A percentile compares a stretch with the other conserved stretches of the same genome.
phyloP scores from a whole-genome alignment of 2,113 vertebrate species.

The Dipodomys merriami region DNA sequence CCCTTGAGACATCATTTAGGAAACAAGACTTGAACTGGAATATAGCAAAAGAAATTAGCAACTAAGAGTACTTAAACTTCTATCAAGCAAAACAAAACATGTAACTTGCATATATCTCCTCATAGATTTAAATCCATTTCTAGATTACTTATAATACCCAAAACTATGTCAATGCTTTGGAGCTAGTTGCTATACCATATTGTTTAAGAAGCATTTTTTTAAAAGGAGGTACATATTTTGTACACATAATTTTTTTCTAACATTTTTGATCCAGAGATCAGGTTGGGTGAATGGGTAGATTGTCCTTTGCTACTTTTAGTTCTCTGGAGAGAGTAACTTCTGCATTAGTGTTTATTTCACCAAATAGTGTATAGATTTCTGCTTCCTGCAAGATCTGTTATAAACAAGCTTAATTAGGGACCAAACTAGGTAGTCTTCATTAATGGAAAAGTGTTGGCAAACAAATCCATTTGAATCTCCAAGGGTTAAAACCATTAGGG shows the following conservation, averaged over 20 bases:
- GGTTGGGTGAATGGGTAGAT: background rate
- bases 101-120: background rate
- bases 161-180: background rate
- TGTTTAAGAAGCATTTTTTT: background rate
- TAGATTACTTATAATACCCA: background rate
- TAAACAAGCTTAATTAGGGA: conserved; percentile 71
- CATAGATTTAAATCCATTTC: background rate
- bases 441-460: conserved; percentile 66
- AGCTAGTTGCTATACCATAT: background rate
- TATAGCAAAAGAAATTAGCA: too few relatives aligned
- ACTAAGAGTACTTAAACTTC: too few relatives aligned
- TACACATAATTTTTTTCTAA: background rate
- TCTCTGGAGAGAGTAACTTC: conserved; percentile 45
- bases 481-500: conserved; percentile 68
- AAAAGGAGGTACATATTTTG: background rate
- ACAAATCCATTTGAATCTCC: conserved; percentile 68
- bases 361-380: conserved; percentile 35
- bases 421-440: conserved; percentile 67
- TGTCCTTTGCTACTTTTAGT: conserved; percentile 36
- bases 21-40: too few relatives aligned
- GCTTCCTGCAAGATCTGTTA: conserved; percentile 59
- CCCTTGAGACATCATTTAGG: too few relatives aligned
- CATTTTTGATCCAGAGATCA: background rate
- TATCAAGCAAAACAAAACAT: background rate
- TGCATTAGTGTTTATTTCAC: conserved; percentile 35